Conservation (phyloP, 1,140 invertebrate genomes). For the Drosophila novamexicana region DNA sequence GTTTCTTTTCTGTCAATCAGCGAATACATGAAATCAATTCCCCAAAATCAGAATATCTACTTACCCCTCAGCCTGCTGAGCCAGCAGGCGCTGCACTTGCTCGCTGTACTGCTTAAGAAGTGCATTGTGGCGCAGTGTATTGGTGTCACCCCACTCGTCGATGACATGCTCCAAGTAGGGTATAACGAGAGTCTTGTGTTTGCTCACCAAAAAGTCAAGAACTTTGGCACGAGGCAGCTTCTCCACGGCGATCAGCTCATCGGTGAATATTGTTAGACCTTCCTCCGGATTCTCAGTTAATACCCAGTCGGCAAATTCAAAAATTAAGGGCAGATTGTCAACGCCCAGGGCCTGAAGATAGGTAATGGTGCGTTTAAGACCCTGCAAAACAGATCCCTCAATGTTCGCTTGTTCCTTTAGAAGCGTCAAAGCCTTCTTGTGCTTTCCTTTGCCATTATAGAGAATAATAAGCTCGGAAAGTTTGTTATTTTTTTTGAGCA, state of each 20-base stretch:
- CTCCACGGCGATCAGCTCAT: slow-evolving; percentile 95
- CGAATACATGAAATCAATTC: background rate
- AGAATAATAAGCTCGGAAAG: slow-evolving; percentile 97
- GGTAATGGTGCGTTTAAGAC: slow-evolving; percentile 92
- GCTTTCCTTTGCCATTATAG: slow-evolving; percentile 96
- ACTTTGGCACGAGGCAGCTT: slow-evolving; percentile 94
- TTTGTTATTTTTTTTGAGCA: slow-evolving; percentile 94
- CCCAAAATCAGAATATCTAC: background rate
- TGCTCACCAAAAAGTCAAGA: slow-evolving; percentile 93
- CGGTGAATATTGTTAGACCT: slow-evolving; percentile 97
- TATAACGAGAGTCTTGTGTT: slow-evolving; percentile 92
- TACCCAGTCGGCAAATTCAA: slow-evolving; percentile 98
- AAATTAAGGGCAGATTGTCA: slow-evolving; percentile 95
- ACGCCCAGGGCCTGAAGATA: slow-evolving; percentile 96
- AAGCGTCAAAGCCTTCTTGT: slow-evolving; percentile 95
- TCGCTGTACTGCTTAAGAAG: slow-evolving; percentile 94
- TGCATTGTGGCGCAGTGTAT: slow-evolving; percentile 95
- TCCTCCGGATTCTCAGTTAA: slow-evolving; percentile 93
- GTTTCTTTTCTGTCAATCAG: slow-evolving; percentile 29
- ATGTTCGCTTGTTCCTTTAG: slow-evolving; percentile 91
- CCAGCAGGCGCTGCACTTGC: slow-evolving; percentile 83
- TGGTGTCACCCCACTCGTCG: slow-evolving; percentile 94
- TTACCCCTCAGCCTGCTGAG: slow-evolving; percentile 45
- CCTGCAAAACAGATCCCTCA: slow-evolving; percentile 90
- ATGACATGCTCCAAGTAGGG: slow-evolving; percentile 98